Base-by-base conservation (phyloP, 2,113 vertebrate species). In the Triplophysa rosa region DNA sequence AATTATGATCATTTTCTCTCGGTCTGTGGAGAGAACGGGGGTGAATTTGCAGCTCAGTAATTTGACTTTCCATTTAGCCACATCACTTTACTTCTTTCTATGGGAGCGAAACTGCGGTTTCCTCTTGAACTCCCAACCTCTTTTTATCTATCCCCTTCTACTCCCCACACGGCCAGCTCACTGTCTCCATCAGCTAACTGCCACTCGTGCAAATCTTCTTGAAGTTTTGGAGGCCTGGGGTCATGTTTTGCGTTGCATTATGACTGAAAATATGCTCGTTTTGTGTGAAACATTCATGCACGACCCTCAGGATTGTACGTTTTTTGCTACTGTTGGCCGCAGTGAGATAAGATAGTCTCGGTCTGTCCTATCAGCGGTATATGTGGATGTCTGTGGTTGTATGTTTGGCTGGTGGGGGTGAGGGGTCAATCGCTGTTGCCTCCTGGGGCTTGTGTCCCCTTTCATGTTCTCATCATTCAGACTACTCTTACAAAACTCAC, bases 1-100 rank as follows among this genome's bases (percentile, higher is more conserved):
- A 91, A 90, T 92, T 90, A 92, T 88, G 84, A 82, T 91, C n/a
- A 89, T 90, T 90, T 89, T 89, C 86, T 88, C 75, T 83, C 66
- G 77, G 83, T 89, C 86, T 89, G 87, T 80, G 87, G 90, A 74
- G 52, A 84, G 80, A 52, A 24, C 79, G 78, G 68, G 63, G 45
- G 40, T 64, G n/a, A 67, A 63, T 63, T 84, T 67, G 78, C 62
- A 86, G 71, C 74, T 68, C 68, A 81, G 79, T 82, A 67, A 69
- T 77, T 77, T 69, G 70, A 84, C 79, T 83, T 86, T 86, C 83
- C 78, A 68, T 73, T 77, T 78, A 78, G 76, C 76, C 40, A 59
- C 77, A 81, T 79, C 45, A 71, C 64, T 80, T 76, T 77, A 24
- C 17, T 52, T 73, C 23, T 68, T 37, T 67, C 40, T 19, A 11